Percentiles rank a stretch among this genome's conserved stretches.
These are phyloP conservation scores for Anneissia japonica DNA, from an alignment of 35 echinoderm and acorn worm genomes.

Conservation along the genomic window DNA sequence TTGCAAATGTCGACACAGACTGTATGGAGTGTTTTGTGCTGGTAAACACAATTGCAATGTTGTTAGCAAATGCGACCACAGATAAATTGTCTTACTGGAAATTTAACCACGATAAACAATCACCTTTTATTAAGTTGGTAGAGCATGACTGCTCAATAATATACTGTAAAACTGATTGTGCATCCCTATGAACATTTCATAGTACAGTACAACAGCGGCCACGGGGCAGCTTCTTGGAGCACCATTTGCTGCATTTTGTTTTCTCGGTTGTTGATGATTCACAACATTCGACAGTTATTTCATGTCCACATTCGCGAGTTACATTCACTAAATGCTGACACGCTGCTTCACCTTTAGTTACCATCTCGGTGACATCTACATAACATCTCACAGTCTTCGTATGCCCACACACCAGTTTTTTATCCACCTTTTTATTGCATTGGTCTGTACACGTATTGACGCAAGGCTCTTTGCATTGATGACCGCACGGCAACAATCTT, in stretches of 20 bases:
- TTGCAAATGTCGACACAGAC: conserved; percentile 46
- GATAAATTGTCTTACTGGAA: not conserved
- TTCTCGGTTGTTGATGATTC: too few relatives aligned
- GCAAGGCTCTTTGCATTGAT: not conserved
- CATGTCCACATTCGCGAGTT: too few relatives aligned
- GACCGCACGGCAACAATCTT: not conserved
- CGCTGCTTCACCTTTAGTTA: not conserved
- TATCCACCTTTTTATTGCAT: not conserved
- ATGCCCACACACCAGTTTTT: not conserved
- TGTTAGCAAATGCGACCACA: conserved; percentile 15
- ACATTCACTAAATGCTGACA: not conserved
- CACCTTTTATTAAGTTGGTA: not conserved
- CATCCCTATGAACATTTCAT: not conserved
- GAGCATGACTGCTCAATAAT: not conserved
- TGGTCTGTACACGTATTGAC: not conserved
- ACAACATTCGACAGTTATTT: too few relatives aligned
- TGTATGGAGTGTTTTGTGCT: conserved; percentile 33
- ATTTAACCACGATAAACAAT: not conserved
- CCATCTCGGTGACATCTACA: not conserved
- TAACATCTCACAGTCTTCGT: not conserved
- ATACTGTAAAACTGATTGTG: not conserved
- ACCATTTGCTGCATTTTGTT: not conserved
- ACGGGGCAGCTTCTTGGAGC: not conserved
- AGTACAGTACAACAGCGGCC: conserved; percentile 10
- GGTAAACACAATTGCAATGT: not conserved